These are phyloP conservation scores for Macquaria australasica DNA, from an alignment of 2,113 vertebrate genomes.

Conservation along the genomic window DNA sequence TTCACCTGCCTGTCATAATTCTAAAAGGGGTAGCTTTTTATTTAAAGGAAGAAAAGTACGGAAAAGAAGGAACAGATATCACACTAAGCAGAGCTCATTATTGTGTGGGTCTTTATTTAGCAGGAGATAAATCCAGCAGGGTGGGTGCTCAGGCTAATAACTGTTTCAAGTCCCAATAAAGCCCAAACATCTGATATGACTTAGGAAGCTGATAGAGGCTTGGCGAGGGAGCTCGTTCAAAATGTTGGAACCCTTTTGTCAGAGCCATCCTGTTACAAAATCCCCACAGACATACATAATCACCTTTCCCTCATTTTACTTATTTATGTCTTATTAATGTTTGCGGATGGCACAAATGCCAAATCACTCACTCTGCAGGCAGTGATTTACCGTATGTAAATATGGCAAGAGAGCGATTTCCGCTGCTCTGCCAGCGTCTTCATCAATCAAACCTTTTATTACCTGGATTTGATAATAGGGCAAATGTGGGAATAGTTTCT, in stretches of 20 bases:
- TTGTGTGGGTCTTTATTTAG: slow-evolving; percentile 55
- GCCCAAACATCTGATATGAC: slow-evolving; percentile 75
- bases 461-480: slow-evolving; percentile 56
- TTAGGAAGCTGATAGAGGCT: slow-evolving; percentile 68
- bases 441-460: slow-evolving; percentile 67
- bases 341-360: slow-evolving; percentile 61
- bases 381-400: slow-evolving; percentile 68
- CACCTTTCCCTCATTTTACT: slow-evolving; percentile 71
- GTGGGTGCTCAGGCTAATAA: slow-evolving; percentile 70
- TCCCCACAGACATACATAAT: slow-evolving; percentile 63
- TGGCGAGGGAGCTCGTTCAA: slow-evolving; percentile 53
- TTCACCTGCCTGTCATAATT: slow-evolving; percentile 45
- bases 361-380: slow-evolving; percentile 59
- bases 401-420: slow-evolving; percentile 41
- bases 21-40: slow-evolving; percentile 30
- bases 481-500: slow-evolving; percentile 58
- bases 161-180: slow-evolving; percentile 74
- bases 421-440: slow-evolving; percentile 38
- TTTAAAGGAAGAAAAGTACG: slow-evolving; percentile 28
- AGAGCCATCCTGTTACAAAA: slow-evolving; percentile 63
- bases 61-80: slow-evolving; percentile 52
- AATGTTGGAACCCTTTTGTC: slow-evolving; percentile 59
- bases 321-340: slow-evolving; percentile 74
- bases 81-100: slow-evolving; percentile 48
- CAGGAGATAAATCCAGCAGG: slow-evolving; percentile 60